Conservation (phyloP, 2,113 vertebrate genomes). For the Pomatorhinus ruficollis region DNA sequence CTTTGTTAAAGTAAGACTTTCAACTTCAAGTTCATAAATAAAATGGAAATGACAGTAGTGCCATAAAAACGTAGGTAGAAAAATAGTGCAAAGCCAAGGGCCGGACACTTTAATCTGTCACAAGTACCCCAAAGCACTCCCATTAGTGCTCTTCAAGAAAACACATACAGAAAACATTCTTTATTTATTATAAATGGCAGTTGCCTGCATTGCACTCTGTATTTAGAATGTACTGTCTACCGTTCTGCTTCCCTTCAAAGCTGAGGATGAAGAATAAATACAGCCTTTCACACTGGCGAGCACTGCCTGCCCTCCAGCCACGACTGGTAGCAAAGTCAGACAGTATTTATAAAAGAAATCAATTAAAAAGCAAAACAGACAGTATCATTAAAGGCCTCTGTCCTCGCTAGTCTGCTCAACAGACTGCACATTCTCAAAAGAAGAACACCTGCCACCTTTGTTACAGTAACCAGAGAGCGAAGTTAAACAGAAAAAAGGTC, state of each 20-base stretch:
- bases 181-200: slow-evolving; percentile 12
- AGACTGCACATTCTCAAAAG: slow-evolving; percentile 10
- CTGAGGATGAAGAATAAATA: neutral
- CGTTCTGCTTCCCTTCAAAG: neutral
- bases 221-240: neutral
- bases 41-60: slow-evolving; percentile 31
- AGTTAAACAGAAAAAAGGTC: slow-evolving; percentile 14
- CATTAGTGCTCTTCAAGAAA: slow-evolving; percentile 4
- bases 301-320: neutral
- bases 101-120: slow-evolving; percentile 37
- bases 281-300: neutral
- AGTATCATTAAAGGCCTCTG: slow-evolving; percentile 42
- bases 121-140: slow-evolving; percentile 13
- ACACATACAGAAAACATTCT: slow-evolving; percentile 10
- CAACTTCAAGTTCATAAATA: slow-evolving; percentile 18
- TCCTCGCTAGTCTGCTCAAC: slow-evolving; percentile 15
- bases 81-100: slow-evolving; percentile 58
- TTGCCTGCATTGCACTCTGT: slow-evolving; percentile 38
- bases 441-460: neutral
- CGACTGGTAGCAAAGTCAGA: neutral
- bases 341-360: neutral
- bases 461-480: neutral
- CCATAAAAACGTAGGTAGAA: slow-evolving; percentile 41
- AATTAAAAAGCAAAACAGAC: slow-evolving; percentile 27
- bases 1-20: neutral